Conservation (phyloP, 1,140 invertebrate genomes). For the Gerris buenoi region DNA sequence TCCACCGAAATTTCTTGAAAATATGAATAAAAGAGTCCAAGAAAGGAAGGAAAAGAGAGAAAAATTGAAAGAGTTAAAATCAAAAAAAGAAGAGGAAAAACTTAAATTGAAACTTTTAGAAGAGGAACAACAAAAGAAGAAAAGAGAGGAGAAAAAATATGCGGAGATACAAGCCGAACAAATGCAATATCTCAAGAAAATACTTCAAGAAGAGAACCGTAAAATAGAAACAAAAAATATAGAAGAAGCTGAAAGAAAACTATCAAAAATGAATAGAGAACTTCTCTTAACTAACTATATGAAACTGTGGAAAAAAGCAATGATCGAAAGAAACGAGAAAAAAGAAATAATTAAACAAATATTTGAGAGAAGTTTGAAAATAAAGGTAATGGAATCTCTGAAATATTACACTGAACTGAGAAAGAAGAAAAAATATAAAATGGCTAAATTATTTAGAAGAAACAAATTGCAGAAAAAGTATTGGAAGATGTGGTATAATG, state of each 20-base stretch:
- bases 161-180: not conserved
- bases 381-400: not conserved
- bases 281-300: not conserved
- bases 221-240: not conserved
- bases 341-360: not conserved
- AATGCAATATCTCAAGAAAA: constrained; percentile 1
- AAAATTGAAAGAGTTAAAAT: not conserved
- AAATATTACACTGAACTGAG: not conserved
- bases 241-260: not conserved
- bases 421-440: not conserved
- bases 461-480: not conserved
- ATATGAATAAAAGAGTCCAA: not conserved
- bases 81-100: not conserved
- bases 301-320: not conserved
- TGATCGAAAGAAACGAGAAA: not conserved
- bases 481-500: not conserved
- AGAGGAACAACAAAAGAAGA: not conserved
- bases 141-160: not conserved
- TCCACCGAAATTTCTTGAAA: not conserved
- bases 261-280: not conserved
- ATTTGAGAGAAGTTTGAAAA: not conserved
- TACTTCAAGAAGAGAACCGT: not conserved
- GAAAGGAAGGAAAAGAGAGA: not conserved
- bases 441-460: not conserved
- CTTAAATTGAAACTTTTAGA: not conserved